Percentiles rank a stretch among this genome's conserved stretches.
phyloP scores from a whole-genome alignment of 1,140 invertebrate species.

The Drosophila azteca region DNA sequence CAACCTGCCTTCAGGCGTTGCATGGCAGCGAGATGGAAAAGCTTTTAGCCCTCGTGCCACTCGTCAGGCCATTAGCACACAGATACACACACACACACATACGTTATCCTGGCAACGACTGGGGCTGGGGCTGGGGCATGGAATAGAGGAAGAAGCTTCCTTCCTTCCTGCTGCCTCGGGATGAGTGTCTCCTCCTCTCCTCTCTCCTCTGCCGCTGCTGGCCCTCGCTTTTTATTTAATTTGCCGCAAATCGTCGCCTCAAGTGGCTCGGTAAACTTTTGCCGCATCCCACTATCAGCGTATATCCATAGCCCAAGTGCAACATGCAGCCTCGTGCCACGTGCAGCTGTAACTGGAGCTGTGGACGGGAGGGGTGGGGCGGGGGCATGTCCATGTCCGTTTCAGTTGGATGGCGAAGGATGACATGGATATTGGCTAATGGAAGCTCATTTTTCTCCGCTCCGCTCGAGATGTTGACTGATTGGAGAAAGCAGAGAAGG shows the following conservation, averaged over 20 bases:
- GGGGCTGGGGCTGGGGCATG: conserved; percentile 37
- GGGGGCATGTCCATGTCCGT: neutral
- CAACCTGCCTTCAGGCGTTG: too few species aligned
- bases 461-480: too few species aligned
- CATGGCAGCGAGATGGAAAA: conserved; percentile 37
- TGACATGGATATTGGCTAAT: too few species aligned
- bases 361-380: too few species aligned
- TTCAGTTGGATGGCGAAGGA: too few species aligned
- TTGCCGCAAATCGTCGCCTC: conserved; percentile 65
- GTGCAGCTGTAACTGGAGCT: conserved; percentile 33
- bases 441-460: too few species aligned
- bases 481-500: too few species aligned
- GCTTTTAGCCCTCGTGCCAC: conserved; percentile 49
- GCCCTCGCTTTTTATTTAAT: conserved; percentile 60
- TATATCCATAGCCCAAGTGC: neutral
- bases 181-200: neutral
- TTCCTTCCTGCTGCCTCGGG: conserved; percentile 13
- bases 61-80: conserved; percentile 28
- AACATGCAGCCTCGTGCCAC: conserved; percentile 13
- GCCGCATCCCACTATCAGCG: neutral
- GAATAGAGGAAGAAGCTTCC: conserved; percentile 12
- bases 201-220: too few species aligned
- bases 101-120: conserved; percentile 51
- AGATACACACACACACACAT: neutral
- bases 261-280: conserved; percentile 50